A percentile compares a stretch with the other conserved stretches of the same genome.
These are phyloP conservation scores for Crocallis elinguaria DNA, from an alignment of 2,888 invertebrate genomes.

Conservation along the genomic window DNA sequence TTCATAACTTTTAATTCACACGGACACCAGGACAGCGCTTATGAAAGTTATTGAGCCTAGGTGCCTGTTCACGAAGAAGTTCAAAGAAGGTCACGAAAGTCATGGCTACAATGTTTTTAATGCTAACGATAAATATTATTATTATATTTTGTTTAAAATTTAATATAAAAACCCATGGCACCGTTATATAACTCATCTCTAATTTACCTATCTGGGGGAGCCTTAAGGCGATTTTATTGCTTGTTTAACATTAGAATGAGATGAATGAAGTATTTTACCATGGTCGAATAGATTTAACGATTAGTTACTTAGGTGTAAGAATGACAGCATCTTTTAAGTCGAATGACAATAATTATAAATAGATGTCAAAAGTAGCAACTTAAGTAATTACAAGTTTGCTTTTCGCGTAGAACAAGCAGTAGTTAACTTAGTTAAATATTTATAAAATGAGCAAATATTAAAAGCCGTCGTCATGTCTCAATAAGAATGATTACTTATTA, in stretches of 20 bases:
- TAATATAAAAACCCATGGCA: too few species aligned
- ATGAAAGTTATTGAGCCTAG: too few species aligned
- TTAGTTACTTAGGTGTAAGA: slow-evolving; percentile 4
- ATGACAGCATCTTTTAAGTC: slow-evolving; percentile 24
- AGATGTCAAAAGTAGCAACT: slow-evolving; percentile 65
- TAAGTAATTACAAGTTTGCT: slow-evolving; percentile 37
- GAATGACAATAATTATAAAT: slow-evolving; percentile 15
- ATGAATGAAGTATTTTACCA: slow-evolving; percentile 5
- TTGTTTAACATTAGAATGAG: slow-evolving; percentile 2
- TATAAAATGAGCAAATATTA: slow-evolving; percentile 18
- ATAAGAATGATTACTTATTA: neutral
- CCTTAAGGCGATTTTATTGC: slow-evolving; percentile 1
- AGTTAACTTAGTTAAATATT: slow-evolving; percentile 32
- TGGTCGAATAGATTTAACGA: neutral
- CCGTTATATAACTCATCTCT: neutral
- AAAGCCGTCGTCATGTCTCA: neutral
- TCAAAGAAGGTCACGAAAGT: too few species aligned
- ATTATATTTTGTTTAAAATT: too few species aligned
- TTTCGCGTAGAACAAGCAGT: slow-evolving; percentile 31
- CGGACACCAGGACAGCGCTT: too few species aligned
- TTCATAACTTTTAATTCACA: too few species aligned
- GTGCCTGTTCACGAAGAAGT: too few species aligned
- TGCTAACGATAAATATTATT: too few species aligned
- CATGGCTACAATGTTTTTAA: too few species aligned
- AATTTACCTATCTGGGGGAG: neutral